These are phyloP conservation scores for Stenoptilia bipunctidactyla DNA, from an alignment of 2,888 invertebrate genomes.

Conservation along the genomic window DNA sequence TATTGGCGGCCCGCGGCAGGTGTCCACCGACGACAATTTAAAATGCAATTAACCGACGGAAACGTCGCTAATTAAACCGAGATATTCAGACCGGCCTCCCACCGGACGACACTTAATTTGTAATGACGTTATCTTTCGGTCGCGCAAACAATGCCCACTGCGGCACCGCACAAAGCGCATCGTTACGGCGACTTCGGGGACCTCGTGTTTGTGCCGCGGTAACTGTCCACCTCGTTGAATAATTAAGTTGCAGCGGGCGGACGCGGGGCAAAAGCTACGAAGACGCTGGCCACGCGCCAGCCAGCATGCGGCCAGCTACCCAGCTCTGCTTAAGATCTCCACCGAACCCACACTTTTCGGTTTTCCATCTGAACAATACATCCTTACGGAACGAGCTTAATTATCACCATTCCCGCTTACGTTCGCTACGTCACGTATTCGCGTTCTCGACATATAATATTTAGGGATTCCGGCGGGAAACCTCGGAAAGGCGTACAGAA, in stretches of 20 bases:
- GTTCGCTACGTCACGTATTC: background rate
- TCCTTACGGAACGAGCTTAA: background rate
- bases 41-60: conserved; percentile 44
- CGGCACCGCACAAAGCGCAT: background rate
- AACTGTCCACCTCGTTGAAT: conserved; percentile 24
- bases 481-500: conserved; percentile 29
- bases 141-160: conserved; percentile 1
- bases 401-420: background rate
- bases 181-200: conserved; percentile 27
- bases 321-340: conserved; percentile 40
- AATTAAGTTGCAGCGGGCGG: conserved; percentile 17
- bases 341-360: conserved; percentile 9
- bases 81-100: conserved; percentile 27
- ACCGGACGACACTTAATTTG: conserved; percentile 8
- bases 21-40: conserved; percentile 30
- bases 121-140: conserved; percentile 10
- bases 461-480: conserved; percentile 19
- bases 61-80: conserved; percentile 45
- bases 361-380: background rate
- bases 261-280: too few relatives aligned
- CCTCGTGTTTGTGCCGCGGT: conserved; percentile 17
- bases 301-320: conserved; percentile 17
- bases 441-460: conserved; percentile 7
- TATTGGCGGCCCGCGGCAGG: background rate
- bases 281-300: background rate